Percentiles rank a stretch among this genome's conserved stretches.
phyloP scores from a whole-genome alignment of 2,888 invertebrate species.

The Hipparchia semele region DNA sequence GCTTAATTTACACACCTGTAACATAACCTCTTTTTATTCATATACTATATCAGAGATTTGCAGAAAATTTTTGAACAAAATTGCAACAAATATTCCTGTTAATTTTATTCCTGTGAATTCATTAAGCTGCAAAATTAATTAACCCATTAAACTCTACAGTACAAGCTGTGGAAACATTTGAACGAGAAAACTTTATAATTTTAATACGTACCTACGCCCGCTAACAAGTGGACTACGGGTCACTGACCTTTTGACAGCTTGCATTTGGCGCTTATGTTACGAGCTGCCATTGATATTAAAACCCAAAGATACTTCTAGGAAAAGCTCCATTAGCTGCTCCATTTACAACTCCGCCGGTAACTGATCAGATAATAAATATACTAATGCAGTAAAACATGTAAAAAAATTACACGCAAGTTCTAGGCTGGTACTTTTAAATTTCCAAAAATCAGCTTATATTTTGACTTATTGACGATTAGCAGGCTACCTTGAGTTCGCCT shows the following conservation, averaged over 20 bases:
- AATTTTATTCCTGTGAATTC: not conserved
- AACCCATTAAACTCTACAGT: conserved; percentile 16
- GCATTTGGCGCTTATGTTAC: not conserved
- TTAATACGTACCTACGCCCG: conserved; percentile 2
- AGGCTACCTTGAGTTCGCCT: no score
- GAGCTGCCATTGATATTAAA: not conserved
- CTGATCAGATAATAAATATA: no score
- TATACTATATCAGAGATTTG: no score
- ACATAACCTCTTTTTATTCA: no score
- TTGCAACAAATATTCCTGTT: not conserved
- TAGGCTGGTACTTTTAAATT: no score
- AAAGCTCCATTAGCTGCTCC: not conserved
- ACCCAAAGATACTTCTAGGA: not conserved
- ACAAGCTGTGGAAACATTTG: conserved; percentile 20
- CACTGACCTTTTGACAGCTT: conserved; percentile 33
- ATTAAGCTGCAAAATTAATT: conserved; percentile 10
- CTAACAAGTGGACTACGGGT: conserved; percentile 22
- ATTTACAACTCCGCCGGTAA: not conserved
- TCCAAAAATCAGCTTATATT: no score
- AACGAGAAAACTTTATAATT: conserved; percentile 28
- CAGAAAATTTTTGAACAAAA: not conserved
- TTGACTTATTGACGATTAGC: no score
- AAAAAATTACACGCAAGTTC: no score
- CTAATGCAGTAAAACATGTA: no score
- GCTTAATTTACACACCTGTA: no score